These are phyloP conservation scores for Aporrectodea caliginosa DNA, from an alignment of 1,140 invertebrate genomes.

Conservation along the genomic window DNA sequence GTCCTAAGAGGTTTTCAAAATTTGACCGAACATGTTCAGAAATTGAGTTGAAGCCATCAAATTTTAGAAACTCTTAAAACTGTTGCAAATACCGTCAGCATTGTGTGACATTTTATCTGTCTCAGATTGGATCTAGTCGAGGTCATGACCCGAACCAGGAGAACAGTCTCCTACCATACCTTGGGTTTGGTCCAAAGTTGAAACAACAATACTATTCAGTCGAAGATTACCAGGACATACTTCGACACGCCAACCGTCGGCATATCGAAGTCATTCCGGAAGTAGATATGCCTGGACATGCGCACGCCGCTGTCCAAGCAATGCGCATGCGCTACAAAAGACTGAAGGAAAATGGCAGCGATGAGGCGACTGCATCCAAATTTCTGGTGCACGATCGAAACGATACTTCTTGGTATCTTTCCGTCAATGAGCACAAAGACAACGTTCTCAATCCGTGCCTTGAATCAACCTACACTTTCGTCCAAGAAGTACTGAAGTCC, in stretches of 20 bases:
- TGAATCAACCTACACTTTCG: background rate
- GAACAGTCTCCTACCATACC: background rate
- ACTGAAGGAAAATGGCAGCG: background rate
- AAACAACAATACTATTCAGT: slow-evolving; percentile 46
- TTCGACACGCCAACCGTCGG: slow-evolving; percentile 39
- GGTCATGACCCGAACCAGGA: background rate
- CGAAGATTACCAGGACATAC: slow-evolving; percentile 44
- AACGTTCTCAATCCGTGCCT: background rate
- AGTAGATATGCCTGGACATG: slow-evolving; percentile 49
- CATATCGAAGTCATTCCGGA: slow-evolving; percentile 51
- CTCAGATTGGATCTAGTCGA: slow-evolving; percentile 16
- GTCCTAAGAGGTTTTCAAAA: no score
- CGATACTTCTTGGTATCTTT: background rate
- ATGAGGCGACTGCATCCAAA: background rate
- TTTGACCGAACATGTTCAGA: no score
- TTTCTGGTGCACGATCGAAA: background rate
- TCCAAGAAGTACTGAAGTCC: slow-evolving; percentile 32
- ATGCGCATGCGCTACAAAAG: slow-evolving; percentile 11
- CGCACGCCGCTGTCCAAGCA: slow-evolving; percentile 42
- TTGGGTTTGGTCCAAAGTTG: background rate
- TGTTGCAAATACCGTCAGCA: no score
- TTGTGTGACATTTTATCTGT: background rate
- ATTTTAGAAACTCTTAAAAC: no score
- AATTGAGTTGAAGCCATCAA: no score
- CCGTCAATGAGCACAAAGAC: background rate